phyloP scores from a whole-genome alignment of 2,797 vertebrate species.

The Phoxinus dragarum region DNA sequence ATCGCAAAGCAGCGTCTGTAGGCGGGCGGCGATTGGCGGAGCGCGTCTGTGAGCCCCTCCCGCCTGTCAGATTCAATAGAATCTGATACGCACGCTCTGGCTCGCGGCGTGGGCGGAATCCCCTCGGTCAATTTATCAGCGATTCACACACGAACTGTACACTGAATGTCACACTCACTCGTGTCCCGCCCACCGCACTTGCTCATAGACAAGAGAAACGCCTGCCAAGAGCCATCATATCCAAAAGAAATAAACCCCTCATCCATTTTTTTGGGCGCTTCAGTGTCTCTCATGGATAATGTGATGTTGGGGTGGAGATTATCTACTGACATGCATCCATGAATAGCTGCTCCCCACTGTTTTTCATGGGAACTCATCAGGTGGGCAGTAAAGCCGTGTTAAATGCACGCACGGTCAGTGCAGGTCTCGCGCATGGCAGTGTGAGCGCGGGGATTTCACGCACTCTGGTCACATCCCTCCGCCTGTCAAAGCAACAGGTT shows the following conservation, averaged over 20 bases:
- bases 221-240: slow-evolving; percentile 41
- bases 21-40: slow-evolving; percentile 26
- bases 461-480: slow-evolving; percentile 16
- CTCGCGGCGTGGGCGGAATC: slow-evolving; percentile 58
- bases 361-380: slow-evolving; percentile 30
- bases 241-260: slow-evolving; percentile 32
- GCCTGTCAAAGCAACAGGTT: slow-evolving; percentile 53
- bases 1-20: not conserved
- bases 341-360: slow-evolving; percentile 22
- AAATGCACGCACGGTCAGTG: not conserved
- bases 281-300: slow-evolving; percentile 35
- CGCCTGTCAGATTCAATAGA: slow-evolving; percentile 46
- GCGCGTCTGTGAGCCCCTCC: slow-evolving; percentile 6
- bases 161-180: slow-evolving; percentile 59
- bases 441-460: slow-evolving; percentile 13
- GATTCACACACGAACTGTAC: slow-evolving; percentile 49
- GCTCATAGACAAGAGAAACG: slow-evolving; percentile 47
- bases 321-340: slow-evolving; percentile 32
- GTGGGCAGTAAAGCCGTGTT: slow-evolving; percentile 12
- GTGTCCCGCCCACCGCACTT: slow-evolving; percentile 35
- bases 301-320: slow-evolving; percentile 35
- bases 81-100: slow-evolving; percentile 47
- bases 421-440: slow-evolving; percentile 13
- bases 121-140: slow-evolving; percentile 56
- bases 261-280: not conserved